A percentile compares a stretch with the other conserved stretches of the same genome.
These are phyloP conservation scores for Typhlichthys subterraneus DNA, from an alignment of 2,797 vertebrate genomes.

Conservation along the genomic window DNA sequence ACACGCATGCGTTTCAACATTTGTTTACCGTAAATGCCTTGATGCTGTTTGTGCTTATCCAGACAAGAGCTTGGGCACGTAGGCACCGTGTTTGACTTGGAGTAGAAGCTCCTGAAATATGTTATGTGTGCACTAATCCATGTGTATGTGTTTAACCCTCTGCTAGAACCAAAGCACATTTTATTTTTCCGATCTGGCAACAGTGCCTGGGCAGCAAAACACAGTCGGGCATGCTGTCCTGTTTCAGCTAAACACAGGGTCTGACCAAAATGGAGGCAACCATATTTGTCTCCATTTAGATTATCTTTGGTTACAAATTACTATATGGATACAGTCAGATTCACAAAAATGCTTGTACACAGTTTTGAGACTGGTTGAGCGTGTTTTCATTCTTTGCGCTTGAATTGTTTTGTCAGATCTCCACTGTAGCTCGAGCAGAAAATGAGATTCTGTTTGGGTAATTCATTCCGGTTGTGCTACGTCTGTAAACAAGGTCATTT, in stretches of 20 bases:
- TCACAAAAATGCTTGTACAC: constrained; percentile 38
- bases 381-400: constrained; percentile 13
- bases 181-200: constrained; percentile 54
- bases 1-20: constrained; percentile 7
- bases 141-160: constrained; percentile 21
- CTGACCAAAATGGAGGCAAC: constrained; percentile 65
- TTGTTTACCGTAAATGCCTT: constrained; percentile 5
- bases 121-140: constrained; percentile 9
- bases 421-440: constrained; percentile 50
- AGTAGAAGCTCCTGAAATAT: constrained; percentile 24
- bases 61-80: neutral
- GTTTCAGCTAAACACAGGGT: constrained; percentile 43
- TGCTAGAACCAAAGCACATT: constrained; percentile 42
- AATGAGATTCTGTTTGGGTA: constrained; percentile 74
- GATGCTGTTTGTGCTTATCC: neutral
- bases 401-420: constrained; percentile 17
- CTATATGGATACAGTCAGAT: constrained; percentile 9
- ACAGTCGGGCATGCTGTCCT: constrained; percentile 36
- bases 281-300: constrained; percentile 52
- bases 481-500: constrained; percentile 83
- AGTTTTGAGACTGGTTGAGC: constrained; percentile 36
- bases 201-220: constrained; percentile 33
- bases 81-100: constrained; percentile 16
- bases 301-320: neutral
- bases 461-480: constrained; percentile 65